phyloP scores from a whole-genome alignment of 2,113 vertebrate genomes.

The Catharus fuscescens region DNA sequence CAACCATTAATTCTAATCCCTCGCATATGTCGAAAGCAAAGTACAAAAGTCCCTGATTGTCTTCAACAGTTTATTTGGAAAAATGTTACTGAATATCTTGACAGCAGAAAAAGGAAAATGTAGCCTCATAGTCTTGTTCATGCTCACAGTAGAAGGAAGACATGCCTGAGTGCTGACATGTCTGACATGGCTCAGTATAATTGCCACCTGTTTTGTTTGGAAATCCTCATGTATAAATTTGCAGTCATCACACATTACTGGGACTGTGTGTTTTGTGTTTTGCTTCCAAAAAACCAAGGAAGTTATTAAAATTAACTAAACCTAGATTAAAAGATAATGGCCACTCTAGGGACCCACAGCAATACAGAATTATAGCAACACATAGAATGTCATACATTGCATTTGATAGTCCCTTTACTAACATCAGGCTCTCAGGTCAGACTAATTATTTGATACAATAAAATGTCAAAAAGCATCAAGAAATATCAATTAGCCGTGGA shows the following conservation, averaged over 20 bases:
- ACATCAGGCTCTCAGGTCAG: background rate
- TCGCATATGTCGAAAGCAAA: background rate
- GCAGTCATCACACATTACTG: background rate
- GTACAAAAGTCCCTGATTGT: background rate
- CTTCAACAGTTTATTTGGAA: background rate
- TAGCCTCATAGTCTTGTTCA: rapidly evolving
- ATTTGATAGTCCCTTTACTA: background rate
- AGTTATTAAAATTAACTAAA: slow-evolving; percentile 18
- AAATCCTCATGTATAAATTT: background rate
- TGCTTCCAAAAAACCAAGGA: background rate
- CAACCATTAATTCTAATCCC: background rate
- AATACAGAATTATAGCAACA: background rate
- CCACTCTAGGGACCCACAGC: background rate
- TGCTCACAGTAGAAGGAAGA: background rate
- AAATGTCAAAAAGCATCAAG: background rate
- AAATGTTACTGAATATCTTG: background rate
- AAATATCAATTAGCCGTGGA: background rate
- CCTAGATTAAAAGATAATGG: background rate
- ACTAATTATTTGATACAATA: background rate
- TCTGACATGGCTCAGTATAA: background rate
- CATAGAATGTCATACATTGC: background rate
- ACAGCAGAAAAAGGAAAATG: background rate
- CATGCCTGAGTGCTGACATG: no score
- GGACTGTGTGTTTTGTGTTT: background rate
- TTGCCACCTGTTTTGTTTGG: background rate